A percentile compares a stretch with the other conserved stretches of the same genome.
phyloP scores from a whole-genome alignment of 2,113 vertebrate species.

The Chrysochloris asiatica region DNA sequence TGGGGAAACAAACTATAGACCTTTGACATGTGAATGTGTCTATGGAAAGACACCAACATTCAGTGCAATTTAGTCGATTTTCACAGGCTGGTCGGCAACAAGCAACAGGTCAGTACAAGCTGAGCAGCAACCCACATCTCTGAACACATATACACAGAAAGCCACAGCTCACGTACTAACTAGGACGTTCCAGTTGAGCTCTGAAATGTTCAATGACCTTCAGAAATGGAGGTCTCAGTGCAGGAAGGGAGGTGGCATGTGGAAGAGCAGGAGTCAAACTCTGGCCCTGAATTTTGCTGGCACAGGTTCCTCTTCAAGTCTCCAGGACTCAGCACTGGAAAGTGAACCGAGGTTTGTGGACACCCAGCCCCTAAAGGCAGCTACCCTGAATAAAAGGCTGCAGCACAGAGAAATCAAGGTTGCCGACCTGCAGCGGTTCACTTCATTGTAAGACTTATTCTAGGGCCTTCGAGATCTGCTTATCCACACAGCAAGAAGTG shows the following conservation, averaged over 20 bases:
- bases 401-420: background rate
- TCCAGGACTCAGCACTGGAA: background rate
- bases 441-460: background rate
- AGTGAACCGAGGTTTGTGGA: background rate
- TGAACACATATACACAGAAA: background rate
- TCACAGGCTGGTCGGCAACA: background rate
- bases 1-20: background rate
- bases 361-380: background rate
- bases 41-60: background rate
- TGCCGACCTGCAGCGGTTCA: background rate
- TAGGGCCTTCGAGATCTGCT: background rate
- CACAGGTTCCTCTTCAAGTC: background rate
- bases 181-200: background rate
- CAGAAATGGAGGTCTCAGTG: too few relatives aligned
- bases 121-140: background rate
- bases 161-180: background rate
- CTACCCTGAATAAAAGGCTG: background rate
- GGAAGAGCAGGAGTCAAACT: background rate
- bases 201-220: background rate
- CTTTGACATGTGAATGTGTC: background rate
- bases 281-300: background rate
- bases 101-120: too few relatives aligned
- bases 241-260: background rate
- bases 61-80: fast-evolving
- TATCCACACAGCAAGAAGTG: fast-evolving